phyloP scores from a whole-genome alignment of 2,888 invertebrate species.

The Phasia obesa region DNA sequence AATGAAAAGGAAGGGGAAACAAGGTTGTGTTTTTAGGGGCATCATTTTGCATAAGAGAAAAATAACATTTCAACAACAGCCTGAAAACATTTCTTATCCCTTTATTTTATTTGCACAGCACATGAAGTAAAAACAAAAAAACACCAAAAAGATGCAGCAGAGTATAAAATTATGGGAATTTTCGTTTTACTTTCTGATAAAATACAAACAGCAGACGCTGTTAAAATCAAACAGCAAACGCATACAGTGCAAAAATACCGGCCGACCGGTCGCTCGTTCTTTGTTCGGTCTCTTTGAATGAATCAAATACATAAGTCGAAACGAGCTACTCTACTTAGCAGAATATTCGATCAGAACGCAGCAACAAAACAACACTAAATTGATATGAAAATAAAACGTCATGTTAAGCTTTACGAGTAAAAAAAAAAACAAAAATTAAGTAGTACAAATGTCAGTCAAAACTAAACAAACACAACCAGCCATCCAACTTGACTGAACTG shows the following conservation, averaged over 20 bases:
- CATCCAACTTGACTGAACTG: too few species aligned
- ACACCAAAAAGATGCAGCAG: background rate
- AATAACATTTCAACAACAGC: background rate
- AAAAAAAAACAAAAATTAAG: slow-evolving; percentile 9
- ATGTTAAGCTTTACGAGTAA: slow-evolving; percentile 16
- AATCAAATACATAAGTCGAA: slow-evolving; percentile 20
- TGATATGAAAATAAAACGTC: slow-evolving; percentile 19
- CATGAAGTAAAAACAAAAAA: background rate
- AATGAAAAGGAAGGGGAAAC: background rate
- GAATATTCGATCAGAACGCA: slow-evolving; percentile 12
- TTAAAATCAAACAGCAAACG: slow-evolving; percentile 8
- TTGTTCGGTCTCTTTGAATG: slow-evolving; percentile 12
- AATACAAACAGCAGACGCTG: slow-evolving; percentile 14
- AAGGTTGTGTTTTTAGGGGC: slow-evolving; percentile 8
- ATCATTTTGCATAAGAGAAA: background rate
- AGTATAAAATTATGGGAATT: slow-evolving; percentile 11
- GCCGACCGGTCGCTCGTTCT: slow-evolving; percentile 9
- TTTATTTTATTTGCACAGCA: slow-evolving; percentile 13
- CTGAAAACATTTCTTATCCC: background rate
- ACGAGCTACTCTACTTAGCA: background rate
- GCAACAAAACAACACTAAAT: slow-evolving; percentile 1
- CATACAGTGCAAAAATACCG: slow-evolving; percentile 30
- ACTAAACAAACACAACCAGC: too few species aligned
- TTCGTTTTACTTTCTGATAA: slow-evolving; percentile 10
- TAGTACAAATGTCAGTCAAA: slow-evolving; percentile 10